These are phyloP conservation scores for Ranitomeya imitator DNA, from an alignment of 2,113 vertebrate genomes.

Conservation along the genomic window DNA sequence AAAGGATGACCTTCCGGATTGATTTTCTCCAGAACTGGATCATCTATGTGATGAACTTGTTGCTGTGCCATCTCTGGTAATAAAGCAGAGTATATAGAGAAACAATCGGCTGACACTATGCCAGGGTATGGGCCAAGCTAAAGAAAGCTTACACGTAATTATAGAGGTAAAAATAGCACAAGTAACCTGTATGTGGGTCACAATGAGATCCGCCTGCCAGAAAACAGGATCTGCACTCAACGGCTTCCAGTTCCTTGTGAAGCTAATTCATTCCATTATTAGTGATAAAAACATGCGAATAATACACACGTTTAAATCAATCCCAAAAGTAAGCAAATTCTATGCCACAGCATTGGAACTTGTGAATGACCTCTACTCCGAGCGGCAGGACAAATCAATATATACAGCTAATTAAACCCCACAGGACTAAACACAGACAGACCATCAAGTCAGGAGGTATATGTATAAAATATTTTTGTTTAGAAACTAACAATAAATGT, in stretches of 20 bases:
- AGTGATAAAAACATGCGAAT: neutral
- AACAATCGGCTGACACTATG: neutral
- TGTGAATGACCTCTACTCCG: slow-evolving; percentile 8
- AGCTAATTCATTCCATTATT: neutral
- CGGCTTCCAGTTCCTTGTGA: neutral
- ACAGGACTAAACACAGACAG: neutral
- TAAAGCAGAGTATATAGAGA: no score
- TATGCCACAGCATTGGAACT: neutral
- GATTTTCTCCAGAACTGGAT: no score
- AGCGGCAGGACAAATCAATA: neutral
- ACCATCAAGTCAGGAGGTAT: no score
- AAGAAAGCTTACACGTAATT: slow-evolving; percentile 33
- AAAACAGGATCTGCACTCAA: neutral
- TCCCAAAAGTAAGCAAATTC: neutral
- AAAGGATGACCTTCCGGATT: no score
- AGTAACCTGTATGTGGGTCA: slow-evolving; percentile 31
- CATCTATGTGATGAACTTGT: neutral
- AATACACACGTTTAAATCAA: neutral
- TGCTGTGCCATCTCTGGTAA: neutral
- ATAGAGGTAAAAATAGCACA: slow-evolving; percentile 16
- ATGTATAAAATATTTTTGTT: no score
- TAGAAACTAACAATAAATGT: no score
- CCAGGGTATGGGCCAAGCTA: neutral
- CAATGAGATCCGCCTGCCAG: neutral
- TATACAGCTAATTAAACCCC: neutral